Base-by-base conservation (phyloP, 2,888 invertebrate genomes). In the Drosophila parthenogenetica region DNA sequence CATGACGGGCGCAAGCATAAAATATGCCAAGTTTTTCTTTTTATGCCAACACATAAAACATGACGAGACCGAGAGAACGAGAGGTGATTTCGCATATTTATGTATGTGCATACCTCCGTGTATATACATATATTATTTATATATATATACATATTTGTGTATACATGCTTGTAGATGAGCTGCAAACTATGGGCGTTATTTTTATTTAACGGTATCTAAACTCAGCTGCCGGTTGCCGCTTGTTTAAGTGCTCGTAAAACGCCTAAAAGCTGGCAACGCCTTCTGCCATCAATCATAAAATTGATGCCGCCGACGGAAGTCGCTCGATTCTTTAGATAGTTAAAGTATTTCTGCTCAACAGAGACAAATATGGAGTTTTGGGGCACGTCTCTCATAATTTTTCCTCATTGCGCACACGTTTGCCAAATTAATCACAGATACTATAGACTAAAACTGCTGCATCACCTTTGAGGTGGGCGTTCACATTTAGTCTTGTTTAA, bases 161-260 rank as follows among this genome's bases (percentile, higher is more conserved):
- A 19, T n/a, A 25, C 54, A 37, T 32, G 13, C 43, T 14, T 49
- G 40, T 59, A 51, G 58, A 75, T 43, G 63, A 78, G 60, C 77
- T 74, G 75, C 66, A 75, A 84, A 78, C 87, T 78, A 87, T 83
- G 66, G 66, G 70, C 63, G 69, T 67, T 76, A 49, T 53, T 64
- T 82, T 86, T 86, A 71, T 80, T 86, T 80, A 86, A 80, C 73
- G 62, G 25, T 69, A 71, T 77, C 81, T 59, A 66, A 83, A 69
- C 81, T 71, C 69, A 64, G 71, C 69, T 62, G 64, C 61, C 45
- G 64, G 46, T 48, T 69, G 68, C 22, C 59, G 42, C 29, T 45
- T 48, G 37, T 62, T 67, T 74, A 79, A 79, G 71, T 66, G 79
- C 69, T 73, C 80, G 68, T 88, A 88, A 83, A 88, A 82, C 55